Evolutionary conservation across 1,140 invertebrate species (phyloP), one percentile per base, ranked within the genome.

Genomic region (Neomicropteryx cornuta): DNA sequence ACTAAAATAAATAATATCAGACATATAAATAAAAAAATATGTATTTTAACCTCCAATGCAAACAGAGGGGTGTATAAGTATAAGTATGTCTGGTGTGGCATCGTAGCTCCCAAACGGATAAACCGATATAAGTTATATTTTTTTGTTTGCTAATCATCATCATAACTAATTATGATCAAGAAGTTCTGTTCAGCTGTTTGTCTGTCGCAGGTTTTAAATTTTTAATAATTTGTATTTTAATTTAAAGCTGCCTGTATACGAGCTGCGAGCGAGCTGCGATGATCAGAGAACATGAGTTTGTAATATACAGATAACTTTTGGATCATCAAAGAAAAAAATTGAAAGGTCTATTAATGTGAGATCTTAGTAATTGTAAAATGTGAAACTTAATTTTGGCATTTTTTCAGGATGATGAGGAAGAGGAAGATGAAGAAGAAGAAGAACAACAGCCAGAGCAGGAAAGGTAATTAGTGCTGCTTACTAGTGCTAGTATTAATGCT

Each of bases 361-460:
- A 17, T 44, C 5, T 38, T 11, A 17, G 22, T 22, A 8, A 39
- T 13, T 8, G 29, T 6, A 13, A 13, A 17, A 43, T 38, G 21
- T 44, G 10, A 33, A 36, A 24, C 17, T 17, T 33, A 16, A 30
- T 39, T 11, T 39, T 31, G 33, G 22, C 36, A 36, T 47, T 22
- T 37, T 39, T 44, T 38, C 68, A 79, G 46, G 75, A 79, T 39
- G 72, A 71, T 45, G 76, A 75, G 35, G 65, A 71, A 28, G 67
- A 70, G 30, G 68, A 74, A 43, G 61, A 72, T 45, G 79, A 83
- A 51, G 78, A 85, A 28, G 79, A 79, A 20, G 81, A 82, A 37
- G 81, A 82, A 37, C 74, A 72, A n/a, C 66, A 72, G 23, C 60
- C 71, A 19, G 62, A 66, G 42, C 58, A 64, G 18, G 64, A 69